phyloP scores from a whole-genome alignment of 2,888 invertebrate genomes.

The Drosophila trichaetosa region DNA sequence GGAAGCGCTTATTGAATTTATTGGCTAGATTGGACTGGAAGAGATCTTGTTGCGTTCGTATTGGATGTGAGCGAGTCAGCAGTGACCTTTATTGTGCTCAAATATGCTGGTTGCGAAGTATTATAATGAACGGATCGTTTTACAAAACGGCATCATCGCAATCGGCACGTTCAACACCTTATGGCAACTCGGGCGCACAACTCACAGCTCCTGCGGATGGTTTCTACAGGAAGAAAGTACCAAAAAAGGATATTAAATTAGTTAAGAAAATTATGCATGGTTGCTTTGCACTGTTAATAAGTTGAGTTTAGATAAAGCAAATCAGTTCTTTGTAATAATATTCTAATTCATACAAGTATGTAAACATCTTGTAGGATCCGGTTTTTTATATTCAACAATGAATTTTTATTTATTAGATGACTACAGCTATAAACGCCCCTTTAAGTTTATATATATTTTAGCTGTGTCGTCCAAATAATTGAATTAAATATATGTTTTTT shows the following conservation, averaged over 20 bases:
- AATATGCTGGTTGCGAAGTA: constrained; percentile 12
- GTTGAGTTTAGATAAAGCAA: background rate
- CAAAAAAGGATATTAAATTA: background rate
- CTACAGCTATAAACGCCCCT: background rate
- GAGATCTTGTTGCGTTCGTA: constrained; percentile 59
- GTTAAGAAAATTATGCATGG: background rate
- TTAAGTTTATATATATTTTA: background rate
- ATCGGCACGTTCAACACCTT: constrained; percentile 43
- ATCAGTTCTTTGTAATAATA: background rate
- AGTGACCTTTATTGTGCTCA: constrained; percentile 28
- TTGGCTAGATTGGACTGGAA: constrained; percentile 46
- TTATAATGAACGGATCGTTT: constrained; percentile 38
- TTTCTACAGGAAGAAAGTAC: constrained; percentile 5
- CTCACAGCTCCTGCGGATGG: constrained; percentile 11
- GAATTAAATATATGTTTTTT: constrained; percentile 14
- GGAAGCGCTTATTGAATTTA: constrained; percentile 53
- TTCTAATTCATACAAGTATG: background rate
- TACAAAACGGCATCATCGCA: constrained; percentile 54
- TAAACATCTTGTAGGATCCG: background rate
- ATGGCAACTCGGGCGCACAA: constrained; percentile 39
- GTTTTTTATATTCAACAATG: background rate
- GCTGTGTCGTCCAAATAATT: background rate
- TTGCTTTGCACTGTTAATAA: no score
- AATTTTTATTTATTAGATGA: background rate
- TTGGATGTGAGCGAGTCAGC: constrained; percentile 46